phyloP scores from a whole-genome alignment of 2,888 invertebrate genomes.

The Hypsopygia costalis region DNA sequence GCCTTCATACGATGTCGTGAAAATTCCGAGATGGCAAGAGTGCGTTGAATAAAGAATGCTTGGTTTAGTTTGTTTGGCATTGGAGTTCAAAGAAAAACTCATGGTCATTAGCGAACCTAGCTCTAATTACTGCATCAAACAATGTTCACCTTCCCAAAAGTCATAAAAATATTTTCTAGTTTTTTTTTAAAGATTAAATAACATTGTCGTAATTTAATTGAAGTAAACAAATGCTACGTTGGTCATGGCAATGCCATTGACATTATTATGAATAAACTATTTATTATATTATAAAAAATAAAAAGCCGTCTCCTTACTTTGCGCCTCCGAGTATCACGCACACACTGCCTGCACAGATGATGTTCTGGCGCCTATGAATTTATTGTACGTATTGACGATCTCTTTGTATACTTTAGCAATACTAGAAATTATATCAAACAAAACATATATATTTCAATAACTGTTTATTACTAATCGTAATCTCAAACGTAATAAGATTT shows the following conservation, averaged over 20 bases:
- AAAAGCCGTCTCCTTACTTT: background rate
- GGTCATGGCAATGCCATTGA: too few species aligned
- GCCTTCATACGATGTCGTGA: constrained; percentile 31
- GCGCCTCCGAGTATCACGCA: too few species aligned
- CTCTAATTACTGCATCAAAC: constrained; percentile 4
- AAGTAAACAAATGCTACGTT: too few species aligned
- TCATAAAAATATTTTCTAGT: constrained; percentile 6
- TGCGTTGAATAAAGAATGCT: constrained; percentile 26
- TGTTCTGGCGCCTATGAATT: constrained; percentile 1
- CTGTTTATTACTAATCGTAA: too few species aligned
- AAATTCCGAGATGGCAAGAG: constrained; percentile 32
- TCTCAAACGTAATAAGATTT: too few species aligned
- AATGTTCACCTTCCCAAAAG: constrained; percentile 3
- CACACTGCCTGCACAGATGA: too few species aligned
- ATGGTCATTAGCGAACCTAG: constrained; percentile 6
- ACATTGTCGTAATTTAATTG: background rate
- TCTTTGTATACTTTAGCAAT: too few species aligned
- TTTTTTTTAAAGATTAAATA: background rate
- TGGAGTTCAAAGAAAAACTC: constrained; percentile 23
- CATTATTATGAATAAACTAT: background rate
- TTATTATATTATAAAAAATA: background rate
- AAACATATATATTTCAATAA: background rate
- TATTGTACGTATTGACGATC: background rate
- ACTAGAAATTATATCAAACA: background rate
- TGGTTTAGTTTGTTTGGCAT: constrained; percentile 28